These are phyloP conservation scores for Pammene fasciana DNA, from an alignment of 2,888 invertebrate species.

Conservation along the genomic window DNA sequence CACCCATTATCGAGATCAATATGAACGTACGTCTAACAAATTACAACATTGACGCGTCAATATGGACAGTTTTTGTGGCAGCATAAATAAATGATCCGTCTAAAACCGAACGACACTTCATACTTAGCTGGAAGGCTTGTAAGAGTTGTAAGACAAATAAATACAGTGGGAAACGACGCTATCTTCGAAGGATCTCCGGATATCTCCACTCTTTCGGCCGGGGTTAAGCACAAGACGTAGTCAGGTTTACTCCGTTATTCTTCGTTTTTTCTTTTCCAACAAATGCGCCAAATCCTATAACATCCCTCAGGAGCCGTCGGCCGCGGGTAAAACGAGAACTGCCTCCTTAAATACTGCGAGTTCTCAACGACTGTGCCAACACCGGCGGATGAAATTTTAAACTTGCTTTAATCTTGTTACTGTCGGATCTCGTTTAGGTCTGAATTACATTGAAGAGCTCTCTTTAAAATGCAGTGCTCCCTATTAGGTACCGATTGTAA, in stretches of 20 bases:
- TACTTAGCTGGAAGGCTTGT: slow-evolving; percentile 53
- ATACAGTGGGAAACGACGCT: slow-evolving; percentile 53
- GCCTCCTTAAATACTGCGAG: slow-evolving; percentile 68
- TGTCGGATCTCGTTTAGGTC: slow-evolving; percentile 42
- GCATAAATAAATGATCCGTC: slow-evolving; percentile 21
- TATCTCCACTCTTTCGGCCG: slow-evolving; percentile 56
- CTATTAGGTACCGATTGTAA: slow-evolving; percentile 24
- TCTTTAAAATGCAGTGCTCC: slow-evolving; percentile 41
- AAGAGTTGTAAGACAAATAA: slow-evolving; percentile 63
- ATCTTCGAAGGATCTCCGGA: slow-evolving; percentile 55
- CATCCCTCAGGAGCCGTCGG: slow-evolving; percentile 61
- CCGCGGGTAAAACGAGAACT: slow-evolving; percentile 63
- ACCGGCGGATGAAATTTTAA: slow-evolving; percentile 65
- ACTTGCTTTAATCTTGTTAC: slow-evolving; percentile 51
- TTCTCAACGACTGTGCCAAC: slow-evolving; percentile 62
- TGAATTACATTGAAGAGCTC: slow-evolving; percentile 51
- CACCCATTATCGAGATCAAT: slow-evolving; percentile 61
- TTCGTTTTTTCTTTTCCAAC: slow-evolving; percentile 57
- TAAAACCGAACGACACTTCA: slow-evolving; percentile 45
- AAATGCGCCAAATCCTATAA: slow-evolving; percentile 64
- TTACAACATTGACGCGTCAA: slow-evolving; percentile 28
- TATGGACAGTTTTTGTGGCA: slow-evolving; percentile 18
- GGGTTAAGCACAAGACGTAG: slow-evolving; percentile 51
- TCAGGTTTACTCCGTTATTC: slow-evolving; percentile 53
- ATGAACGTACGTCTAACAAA: slow-evolving; percentile 34